phyloP scores from a whole-genome alignment of 2,888 invertebrate species.

The Torymus auratus region DNA sequence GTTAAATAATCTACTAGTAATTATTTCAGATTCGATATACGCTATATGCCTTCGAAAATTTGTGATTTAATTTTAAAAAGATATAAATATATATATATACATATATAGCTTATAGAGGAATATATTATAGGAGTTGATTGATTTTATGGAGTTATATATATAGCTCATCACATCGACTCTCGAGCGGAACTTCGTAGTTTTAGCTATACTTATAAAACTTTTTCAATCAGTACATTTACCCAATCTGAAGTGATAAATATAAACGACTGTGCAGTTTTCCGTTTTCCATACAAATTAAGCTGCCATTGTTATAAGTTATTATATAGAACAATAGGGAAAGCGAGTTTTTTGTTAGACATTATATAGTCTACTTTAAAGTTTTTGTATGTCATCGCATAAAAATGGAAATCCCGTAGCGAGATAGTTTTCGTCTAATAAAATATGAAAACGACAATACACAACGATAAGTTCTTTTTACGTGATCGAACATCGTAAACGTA shows the following conservation, averaged over 20 bases:
- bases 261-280: not conserved
- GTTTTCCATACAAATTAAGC: slow-evolving; percentile 19
- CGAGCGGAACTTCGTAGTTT: slow-evolving; percentile 6
- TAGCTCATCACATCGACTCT: not conserved
- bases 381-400: too few relatives aligned
- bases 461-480: slow-evolving; percentile 18
- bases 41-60: slow-evolving; percentile 36
- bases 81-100: too few relatives aligned
- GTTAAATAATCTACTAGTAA: slow-evolving; percentile 8
- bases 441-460: slow-evolving; percentile 9
- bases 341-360: too few relatives aligned
- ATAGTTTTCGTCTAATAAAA: too few relatives aligned
- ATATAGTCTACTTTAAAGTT: not conserved
- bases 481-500: not conserved
- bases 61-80: slow-evolving; percentile 45
- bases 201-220: slow-evolving; percentile 1
- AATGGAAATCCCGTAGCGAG: too few relatives aligned
- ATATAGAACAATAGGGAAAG: not conserved
- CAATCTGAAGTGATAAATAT: not conserved
- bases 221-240: slow-evolving; percentile 7
- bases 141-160: slow-evolving; percentile 26
- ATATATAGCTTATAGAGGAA: not conserved
- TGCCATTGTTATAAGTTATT: slow-evolving; percentile 23
- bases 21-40: slow-evolving; percentile 20
- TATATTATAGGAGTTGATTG: slow-evolving; percentile 5